Evolutionary conservation across 2,797 vertebrate species (phyloP).

Genomic region (Falco novaeseelandiae): DNA sequence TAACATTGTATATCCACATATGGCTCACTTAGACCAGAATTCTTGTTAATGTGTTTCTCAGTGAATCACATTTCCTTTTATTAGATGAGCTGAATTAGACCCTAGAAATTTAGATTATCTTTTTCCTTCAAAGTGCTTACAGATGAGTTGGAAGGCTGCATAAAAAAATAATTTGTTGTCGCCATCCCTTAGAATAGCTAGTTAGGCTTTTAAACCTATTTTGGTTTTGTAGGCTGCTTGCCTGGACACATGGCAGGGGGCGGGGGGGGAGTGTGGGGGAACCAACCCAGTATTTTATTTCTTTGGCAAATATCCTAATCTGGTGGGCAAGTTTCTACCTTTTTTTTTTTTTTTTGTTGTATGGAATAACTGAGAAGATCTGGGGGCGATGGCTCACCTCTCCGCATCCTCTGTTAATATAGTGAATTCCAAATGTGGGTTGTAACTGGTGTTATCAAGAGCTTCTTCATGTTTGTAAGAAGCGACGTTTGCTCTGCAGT

Average conservation of each 20-base stretch:
- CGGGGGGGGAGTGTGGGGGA: too few species aligned
- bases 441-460: not conserved
- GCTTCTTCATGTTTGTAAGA: not conserved
- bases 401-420: not conserved
- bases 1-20: not conserved
- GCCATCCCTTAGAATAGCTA: slow-evolving; percentile 8
- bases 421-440: not conserved
- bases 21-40: not conserved
- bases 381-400: not conserved
- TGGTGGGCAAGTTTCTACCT: not conserved
- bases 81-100: slow-evolving; percentile 27
- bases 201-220: not conserved
- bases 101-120: slow-evolving; percentile 26
- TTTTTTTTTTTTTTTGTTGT: not conserved
- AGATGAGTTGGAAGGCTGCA: not conserved
- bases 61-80: slow-evolving; percentile 33
- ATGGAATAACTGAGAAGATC: not conserved
- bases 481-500: slow-evolving; percentile 19
- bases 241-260: not conserved
- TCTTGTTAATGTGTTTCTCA: not conserved
- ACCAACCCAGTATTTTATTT: slow-evolving; percentile 31
- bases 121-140: slow-evolving; percentile 1
- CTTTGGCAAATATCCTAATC: slow-evolving; percentile 1
- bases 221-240: not conserved
- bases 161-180: slow-evolving; percentile 36